Evolutionary conservation across 2,888 invertebrate genomes (phyloP).

Genomic region (Eurytoma adleriae): DNA sequence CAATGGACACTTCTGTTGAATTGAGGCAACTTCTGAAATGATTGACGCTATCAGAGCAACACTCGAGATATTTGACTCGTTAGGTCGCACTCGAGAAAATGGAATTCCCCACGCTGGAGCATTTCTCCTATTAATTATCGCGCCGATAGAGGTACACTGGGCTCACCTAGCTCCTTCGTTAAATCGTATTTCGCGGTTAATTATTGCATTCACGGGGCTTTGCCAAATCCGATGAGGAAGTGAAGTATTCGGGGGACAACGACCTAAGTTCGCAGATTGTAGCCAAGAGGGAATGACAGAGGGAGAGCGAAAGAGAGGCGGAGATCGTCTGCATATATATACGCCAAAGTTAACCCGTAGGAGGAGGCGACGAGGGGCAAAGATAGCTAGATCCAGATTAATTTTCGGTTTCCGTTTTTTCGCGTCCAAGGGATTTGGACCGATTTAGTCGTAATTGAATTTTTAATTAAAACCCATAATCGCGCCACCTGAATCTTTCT

Average conservation of each 20-base stretch:
- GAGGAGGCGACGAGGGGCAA: background rate
- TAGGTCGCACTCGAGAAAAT: background rate
- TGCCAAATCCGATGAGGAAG: slow-evolving; percentile 54
- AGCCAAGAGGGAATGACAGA: background rate
- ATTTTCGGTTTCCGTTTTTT: slow-evolving; percentile 70
- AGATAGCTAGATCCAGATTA: slow-evolving; percentile 65
- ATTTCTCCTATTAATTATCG: slow-evolving; percentile 45
- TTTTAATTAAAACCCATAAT: slow-evolving; percentile 60
- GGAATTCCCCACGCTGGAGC: background rate
- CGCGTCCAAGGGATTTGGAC: slow-evolving; percentile 65
- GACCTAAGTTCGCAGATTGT: slow-evolving; percentile 21
- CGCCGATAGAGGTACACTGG: slow-evolving; percentile 15
- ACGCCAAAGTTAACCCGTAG: slow-evolving; percentile 54
- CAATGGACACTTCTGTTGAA: too few relatives aligned
- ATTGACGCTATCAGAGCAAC: too few relatives aligned
- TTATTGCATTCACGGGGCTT: slow-evolving; percentile 65
- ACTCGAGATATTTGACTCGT: too few relatives aligned
- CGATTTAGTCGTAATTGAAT: slow-evolving; percentile 59
- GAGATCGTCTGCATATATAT: slow-evolving; percentile 9
- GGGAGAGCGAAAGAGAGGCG: background rate
- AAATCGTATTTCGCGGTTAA: slow-evolving; percentile 61
- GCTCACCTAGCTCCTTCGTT: slow-evolving; percentile 13
- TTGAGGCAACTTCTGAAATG: too few relatives aligned
- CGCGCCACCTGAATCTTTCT: slow-evolving; percentile 34
- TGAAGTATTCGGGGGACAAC: slow-evolving; percentile 26